Conservation (phyloP, 2,113 vertebrate genomes). For the Myrmophylax atrothorax region DNA sequence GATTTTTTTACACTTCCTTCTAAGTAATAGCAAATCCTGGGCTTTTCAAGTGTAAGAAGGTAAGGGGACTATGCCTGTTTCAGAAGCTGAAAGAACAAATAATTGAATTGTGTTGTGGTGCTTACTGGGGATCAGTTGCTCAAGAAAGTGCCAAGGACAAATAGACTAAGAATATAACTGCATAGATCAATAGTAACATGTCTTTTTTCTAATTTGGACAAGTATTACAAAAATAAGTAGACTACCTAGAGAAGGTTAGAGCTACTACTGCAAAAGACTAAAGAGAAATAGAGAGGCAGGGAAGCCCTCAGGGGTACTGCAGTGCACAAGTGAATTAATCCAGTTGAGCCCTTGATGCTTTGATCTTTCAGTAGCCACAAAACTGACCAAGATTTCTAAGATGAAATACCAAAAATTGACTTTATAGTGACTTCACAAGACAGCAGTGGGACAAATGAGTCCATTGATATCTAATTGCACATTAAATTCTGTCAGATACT, state of each 20-base stretch:
- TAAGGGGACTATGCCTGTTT: not conserved
- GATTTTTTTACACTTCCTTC: not conserved
- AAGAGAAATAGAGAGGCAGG: not conserved
- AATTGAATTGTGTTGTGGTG: not conserved
- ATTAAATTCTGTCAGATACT: not conserved
- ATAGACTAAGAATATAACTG: not conserved
- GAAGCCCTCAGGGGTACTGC: not conserved
- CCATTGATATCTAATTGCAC: not conserved
- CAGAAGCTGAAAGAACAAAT: not conserved
- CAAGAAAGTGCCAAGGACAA: not conserved
- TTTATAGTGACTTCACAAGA: not conserved
- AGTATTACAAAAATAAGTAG: not conserved
- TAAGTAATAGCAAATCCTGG: not conserved
- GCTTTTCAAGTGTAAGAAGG: not conserved
- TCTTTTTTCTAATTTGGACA: not conserved
- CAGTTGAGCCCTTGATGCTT: not conserved
- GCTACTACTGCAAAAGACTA: not conserved
- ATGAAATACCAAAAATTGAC: fast-evolving
- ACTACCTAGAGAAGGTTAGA: not conserved
- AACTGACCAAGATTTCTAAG: not conserved
- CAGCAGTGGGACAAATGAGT: not conserved
- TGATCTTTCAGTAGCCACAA: not conserved
- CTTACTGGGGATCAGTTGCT: not conserved
- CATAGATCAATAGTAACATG: fast-evolving
- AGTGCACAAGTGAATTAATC: not conserved